Conservation (phyloP, 2,113 vertebrate genomes). For the Myiozetetes cayanensis region DNA sequence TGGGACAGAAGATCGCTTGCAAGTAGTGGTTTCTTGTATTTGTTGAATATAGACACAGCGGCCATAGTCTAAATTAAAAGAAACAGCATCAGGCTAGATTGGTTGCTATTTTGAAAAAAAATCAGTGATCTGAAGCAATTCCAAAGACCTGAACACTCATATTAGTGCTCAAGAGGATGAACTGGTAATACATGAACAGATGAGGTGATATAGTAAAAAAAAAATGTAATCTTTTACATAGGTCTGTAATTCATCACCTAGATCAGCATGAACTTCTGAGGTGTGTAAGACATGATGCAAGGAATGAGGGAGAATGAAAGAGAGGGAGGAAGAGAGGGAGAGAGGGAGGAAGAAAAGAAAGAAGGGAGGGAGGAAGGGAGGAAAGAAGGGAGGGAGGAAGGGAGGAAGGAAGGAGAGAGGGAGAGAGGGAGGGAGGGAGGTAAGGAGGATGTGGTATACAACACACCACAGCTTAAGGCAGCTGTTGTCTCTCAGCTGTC, state of each 20-base stretch:
- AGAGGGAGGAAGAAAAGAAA: no score
- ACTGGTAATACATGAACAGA: not conserved
- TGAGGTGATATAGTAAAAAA: not conserved
- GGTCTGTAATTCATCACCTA: not conserved
- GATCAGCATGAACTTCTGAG: not conserved
- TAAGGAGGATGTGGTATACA: not conserved
- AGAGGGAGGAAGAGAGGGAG: no score
- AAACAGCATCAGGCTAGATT: not conserved
- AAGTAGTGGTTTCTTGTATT: not conserved
- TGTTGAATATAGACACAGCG: fast-evolving
- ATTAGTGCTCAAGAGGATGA: not conserved
- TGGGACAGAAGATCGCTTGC: not conserved
- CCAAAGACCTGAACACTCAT: not conserved
- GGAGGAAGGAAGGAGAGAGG: not conserved
- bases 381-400: no score
- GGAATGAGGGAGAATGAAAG: not conserved
- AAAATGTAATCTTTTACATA: not conserved
- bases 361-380: not conserved
- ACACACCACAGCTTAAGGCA: not conserved
- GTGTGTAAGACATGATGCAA: not conserved
- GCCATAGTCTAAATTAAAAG: not conserved
- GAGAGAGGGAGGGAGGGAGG: no score
- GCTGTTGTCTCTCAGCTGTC: not conserved
- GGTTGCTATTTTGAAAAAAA: not conserved
- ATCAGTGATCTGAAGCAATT: not conserved